Percentiles rank a stretch among this genome's conserved stretches.
Conservation (phyloP, 2,113 vertebrate species). For the Ramphastos sulfuratus region DNA sequence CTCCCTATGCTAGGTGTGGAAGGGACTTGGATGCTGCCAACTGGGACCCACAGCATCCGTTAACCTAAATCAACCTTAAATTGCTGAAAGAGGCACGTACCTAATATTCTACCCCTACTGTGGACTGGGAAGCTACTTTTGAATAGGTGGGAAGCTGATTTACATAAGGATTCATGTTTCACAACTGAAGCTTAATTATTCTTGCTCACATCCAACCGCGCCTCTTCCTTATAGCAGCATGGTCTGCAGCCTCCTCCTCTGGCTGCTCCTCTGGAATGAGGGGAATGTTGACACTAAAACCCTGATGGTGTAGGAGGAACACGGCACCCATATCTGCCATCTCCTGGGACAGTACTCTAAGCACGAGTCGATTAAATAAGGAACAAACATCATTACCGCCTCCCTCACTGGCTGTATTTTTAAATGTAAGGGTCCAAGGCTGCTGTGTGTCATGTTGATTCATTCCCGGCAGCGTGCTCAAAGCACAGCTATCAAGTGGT, state of each 20-base stretch:
- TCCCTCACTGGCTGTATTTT: constrained; percentile 11
- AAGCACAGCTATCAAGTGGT: neutral
- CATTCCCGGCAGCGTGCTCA: neutral
- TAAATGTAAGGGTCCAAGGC: neutral
- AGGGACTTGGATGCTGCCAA: neutral
- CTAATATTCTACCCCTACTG: neutral
- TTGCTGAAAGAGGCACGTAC: neutral
- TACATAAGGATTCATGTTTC: constrained; percentile 3
- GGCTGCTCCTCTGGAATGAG: neutral
- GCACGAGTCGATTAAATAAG: neutral
- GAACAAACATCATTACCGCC: neutral
- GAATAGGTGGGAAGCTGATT: neutral
- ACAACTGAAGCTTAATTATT: constrained; percentile 8
- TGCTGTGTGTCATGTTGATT: constrained; percentile 22
- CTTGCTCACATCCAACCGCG: neutral
- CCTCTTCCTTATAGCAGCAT: neutral
- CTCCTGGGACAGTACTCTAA: neutral
- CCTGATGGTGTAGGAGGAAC: neutral
- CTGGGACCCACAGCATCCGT: neutral
- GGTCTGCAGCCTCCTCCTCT: neutral
- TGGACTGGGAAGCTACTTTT: neutral
- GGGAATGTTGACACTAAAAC: constrained; percentile 2
- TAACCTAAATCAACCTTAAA: neutral
- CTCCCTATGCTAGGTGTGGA: neutral
- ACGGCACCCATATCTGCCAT: neutral